Percentiles rank a stretch among this genome's conserved stretches.
Conservation (phyloP, 2,888 invertebrate species). For the Napeogenes sylphis region DNA sequence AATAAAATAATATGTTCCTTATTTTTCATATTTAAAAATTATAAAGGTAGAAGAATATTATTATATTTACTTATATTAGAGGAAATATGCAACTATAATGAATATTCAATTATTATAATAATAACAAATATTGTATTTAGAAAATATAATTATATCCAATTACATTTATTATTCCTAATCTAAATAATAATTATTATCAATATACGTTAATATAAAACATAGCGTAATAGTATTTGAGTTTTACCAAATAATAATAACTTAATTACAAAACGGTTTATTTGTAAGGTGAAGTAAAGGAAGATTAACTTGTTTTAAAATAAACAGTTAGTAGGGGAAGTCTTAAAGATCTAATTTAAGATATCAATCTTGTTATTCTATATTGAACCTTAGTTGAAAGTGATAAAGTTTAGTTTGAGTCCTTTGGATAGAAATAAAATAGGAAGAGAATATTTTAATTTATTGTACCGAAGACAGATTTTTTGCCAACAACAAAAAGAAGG, state of each 20-base stretch:
- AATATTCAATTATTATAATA: too few relatives aligned
- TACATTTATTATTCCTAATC: too few relatives aligned
- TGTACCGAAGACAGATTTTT: constrained; percentile 29
- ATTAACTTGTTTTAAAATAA: constrained; percentile 7
- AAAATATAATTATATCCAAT: too few relatives aligned
- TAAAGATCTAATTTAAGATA: constrained; percentile 7
- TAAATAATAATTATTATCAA: too few relatives aligned
- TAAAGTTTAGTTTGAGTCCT: background rate
- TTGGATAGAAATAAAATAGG: background rate
- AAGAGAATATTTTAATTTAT: constrained; percentile 30
- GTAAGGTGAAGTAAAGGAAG: background rate
- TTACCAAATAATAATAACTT: background rate
- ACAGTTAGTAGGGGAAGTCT: constrained; percentile 7
- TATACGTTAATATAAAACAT: too few relatives aligned
- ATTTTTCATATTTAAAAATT: too few relatives aligned
- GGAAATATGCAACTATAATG: too few relatives aligned
- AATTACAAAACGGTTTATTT: constrained; percentile 1
- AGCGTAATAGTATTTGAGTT: too few relatives aligned
- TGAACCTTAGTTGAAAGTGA: background rate
- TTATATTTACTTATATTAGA: too few relatives aligned
- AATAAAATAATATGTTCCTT: too few relatives aligned
- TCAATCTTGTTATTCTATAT: background rate
- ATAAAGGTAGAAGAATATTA: too few relatives aligned
- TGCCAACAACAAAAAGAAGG: constrained; percentile 27
- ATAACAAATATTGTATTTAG: too few relatives aligned